Evolutionary conservation across 1,140 invertebrate genomes (phyloP).

Genomic region (Sipha flava): DNA sequence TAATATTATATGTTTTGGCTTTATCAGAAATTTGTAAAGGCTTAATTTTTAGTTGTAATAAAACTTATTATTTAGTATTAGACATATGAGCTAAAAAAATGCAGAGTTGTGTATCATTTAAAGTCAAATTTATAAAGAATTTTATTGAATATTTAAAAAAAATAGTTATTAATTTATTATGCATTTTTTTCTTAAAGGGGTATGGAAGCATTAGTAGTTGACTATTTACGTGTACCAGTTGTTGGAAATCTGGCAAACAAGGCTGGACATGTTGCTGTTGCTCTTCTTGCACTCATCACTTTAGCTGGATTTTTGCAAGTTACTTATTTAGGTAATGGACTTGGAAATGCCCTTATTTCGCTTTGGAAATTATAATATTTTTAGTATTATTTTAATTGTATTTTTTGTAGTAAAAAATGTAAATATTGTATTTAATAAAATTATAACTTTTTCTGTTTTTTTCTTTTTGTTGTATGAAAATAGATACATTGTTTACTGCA

Average conservation of each 20-base stretch:
- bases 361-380: conserved; percentile 21
- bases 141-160: background rate
- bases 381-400: background rate
- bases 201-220: conserved; percentile 18
- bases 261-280: background rate
- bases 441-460: background rate
- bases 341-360: background rate
- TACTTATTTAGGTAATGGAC: conserved; percentile 7
- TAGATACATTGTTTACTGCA: no score
- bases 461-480: no score
- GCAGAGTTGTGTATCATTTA: no score
- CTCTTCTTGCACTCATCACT: background rate
- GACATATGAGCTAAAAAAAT: background rate
- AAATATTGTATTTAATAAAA: conserved; percentile 3
- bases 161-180: background rate
- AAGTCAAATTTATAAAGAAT: no score
- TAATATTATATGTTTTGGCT: no score
- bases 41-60: background rate
- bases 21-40: no score
- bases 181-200: background rate
- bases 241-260: conserved; percentile 6
- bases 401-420: background rate
- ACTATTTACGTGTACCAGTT: conserved; percentile 15
- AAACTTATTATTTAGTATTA: background rate
- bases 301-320: conserved; percentile 18